These are phyloP conservation scores for Egretta garzetta DNA, from an alignment of 2,113 vertebrate genomes.

Conservation along the genomic window DNA sequence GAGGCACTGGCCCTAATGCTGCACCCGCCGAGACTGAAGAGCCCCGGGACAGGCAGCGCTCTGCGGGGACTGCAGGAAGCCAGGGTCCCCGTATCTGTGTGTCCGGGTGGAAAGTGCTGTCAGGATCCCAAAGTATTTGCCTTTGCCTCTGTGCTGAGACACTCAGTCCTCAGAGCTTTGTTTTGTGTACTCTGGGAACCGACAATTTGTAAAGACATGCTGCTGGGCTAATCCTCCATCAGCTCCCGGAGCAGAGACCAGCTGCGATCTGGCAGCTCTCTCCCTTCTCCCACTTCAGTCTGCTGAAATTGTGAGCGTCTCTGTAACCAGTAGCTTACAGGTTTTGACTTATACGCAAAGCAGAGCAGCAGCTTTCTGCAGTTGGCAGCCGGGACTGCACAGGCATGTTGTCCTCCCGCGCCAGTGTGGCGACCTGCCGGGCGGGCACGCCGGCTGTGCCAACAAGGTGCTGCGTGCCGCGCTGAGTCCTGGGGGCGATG, in stretches of 20 bases:
- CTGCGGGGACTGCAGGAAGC: not conserved
- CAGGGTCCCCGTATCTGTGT: not conserved
- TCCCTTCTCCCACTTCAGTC: not conserved
- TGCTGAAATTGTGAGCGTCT: not conserved
- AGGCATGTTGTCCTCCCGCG: not conserved
- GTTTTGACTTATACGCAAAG: not conserved
- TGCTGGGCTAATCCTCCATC: conserved; percentile 49
- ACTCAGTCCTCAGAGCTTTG: not conserved
- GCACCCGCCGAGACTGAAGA: rapidly evolving
- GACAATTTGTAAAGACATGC: conserved; percentile 15
- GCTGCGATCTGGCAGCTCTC: conserved; percentile 37
- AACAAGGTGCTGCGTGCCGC: not conserved
- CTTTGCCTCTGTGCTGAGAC: not conserved
- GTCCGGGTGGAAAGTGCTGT: not conserved
- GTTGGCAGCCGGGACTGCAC: not conserved
- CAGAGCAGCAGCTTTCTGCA: conserved; percentile 15
- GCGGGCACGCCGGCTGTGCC: not conserved
- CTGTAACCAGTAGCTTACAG: not conserved
- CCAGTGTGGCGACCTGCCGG: rapidly evolving
- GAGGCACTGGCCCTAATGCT: rapidly evolving
- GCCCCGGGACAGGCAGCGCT: not conserved
- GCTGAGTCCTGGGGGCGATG: not conserved
- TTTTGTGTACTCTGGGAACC: conserved; percentile 9
- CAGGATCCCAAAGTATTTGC: not conserved
- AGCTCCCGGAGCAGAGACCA: conserved; percentile 5